These are phyloP conservation scores for Craterocephalus amniculus DNA, from an alignment of 2,797 vertebrate genomes.

Conservation along the genomic window DNA sequence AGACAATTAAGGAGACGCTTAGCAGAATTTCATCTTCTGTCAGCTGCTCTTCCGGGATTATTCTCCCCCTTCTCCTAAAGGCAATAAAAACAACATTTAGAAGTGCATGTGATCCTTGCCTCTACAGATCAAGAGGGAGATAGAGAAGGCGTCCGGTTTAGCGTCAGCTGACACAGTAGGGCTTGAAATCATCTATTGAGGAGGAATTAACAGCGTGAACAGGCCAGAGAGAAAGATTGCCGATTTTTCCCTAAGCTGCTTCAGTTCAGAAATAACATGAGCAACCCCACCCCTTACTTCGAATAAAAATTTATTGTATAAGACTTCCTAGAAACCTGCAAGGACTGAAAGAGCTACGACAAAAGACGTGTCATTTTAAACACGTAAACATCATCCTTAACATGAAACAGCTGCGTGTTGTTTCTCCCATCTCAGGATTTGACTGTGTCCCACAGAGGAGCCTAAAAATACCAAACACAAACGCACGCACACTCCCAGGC, in stretches of 20 bases:
- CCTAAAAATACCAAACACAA: slow-evolving; percentile 56
- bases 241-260: slow-evolving; percentile 69
- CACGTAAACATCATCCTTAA: background rate
- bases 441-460: slow-evolving; percentile 40
- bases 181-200: slow-evolving; percentile 49
- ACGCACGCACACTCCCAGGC: slow-evolving; percentile 24
- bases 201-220: slow-evolving; percentile 58
- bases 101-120: slow-evolving; percentile 6
- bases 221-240: slow-evolving; percentile 59
- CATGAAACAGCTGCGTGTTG: slow-evolving; percentile 19
- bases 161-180: slow-evolving; percentile 24
- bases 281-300: slow-evolving; percentile 40
- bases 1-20: slow-evolving; percentile 16
- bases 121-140: slow-evolving; percentile 35
- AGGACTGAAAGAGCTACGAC: slow-evolving; percentile 5
- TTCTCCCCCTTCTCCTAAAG: background rate
- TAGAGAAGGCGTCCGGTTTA: slow-evolving; percentile 31
- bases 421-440: background rate
- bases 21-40: background rate
- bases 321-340: slow-evolving; percentile 59
- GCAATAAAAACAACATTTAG: background rate
- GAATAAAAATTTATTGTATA: slow-evolving; percentile 29
- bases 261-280: slow-evolving; percentile 59
- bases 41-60: background rate
- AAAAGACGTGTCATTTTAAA: slow-evolving; percentile 5